Conservation (phyloP, 2,888 invertebrate species). For the Athetis lepigone region DNA sequence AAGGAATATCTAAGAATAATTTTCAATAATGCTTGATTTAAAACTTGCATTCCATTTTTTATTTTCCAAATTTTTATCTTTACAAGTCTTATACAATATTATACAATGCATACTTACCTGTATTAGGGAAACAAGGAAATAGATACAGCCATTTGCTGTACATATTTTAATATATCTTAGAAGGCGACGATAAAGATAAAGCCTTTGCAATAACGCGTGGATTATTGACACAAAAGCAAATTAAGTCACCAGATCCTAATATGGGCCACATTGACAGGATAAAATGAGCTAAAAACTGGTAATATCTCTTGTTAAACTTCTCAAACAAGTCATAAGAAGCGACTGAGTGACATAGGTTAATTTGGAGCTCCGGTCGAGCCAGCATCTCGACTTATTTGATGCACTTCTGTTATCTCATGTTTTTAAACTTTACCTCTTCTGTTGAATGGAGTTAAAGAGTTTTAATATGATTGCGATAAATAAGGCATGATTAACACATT, state of each 20-base stretch:
- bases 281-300: conserved; percentile 15
- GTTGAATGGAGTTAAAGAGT: conserved; percentile 6
- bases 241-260: conserved; percentile 7
- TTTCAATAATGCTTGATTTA: no score
- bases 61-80: no score
- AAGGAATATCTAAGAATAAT: no score
- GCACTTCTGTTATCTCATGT: conserved; percentile 45
- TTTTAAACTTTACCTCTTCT: conserved; percentile 33
- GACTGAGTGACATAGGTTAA: conserved; percentile 48
- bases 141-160: not conserved
- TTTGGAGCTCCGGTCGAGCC: conserved; percentile 21
- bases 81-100: no score
- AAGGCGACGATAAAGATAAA: not conserved
- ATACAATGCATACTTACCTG: no score
- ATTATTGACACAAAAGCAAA: conserved; percentile 28
- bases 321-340: conserved; percentile 22
- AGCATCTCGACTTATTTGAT: conserved; percentile 49
- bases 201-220: conserved; percentile 1
- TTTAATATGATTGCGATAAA: conserved; percentile 25
- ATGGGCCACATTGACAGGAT: conserved; percentile 11
- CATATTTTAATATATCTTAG: not conserved
- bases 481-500: no score
- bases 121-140: no score
- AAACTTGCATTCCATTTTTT: no score
- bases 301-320: conserved; percentile 29